Percentiles rank a stretch among this genome's conserved stretches.
These are phyloP conservation scores for Abrostola triplasia DNA, from an alignment of 2,888 invertebrate genomes.

Conservation along the genomic window DNA sequence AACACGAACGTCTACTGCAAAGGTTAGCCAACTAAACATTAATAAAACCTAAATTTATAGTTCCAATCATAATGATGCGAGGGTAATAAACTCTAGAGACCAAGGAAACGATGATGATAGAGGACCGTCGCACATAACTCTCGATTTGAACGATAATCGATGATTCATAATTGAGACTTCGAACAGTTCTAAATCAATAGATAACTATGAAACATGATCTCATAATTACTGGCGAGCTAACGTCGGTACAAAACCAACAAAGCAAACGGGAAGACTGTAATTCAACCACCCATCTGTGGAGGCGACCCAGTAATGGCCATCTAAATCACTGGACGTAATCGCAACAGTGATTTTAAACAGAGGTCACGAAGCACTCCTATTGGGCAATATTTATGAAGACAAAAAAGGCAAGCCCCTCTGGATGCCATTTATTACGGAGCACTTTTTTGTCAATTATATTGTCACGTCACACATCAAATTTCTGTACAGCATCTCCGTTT, in stretches of 20 bases:
- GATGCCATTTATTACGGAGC: constrained; percentile 70
- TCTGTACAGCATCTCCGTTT: constrained; percentile 62
- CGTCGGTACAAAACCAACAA: constrained; percentile 81
- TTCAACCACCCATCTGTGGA: constrained; percentile 82
- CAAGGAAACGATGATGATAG: constrained; percentile 73
- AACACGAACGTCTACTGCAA: constrained; percentile 53
- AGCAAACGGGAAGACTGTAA: constrained; percentile 81
- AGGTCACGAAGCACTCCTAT: constrained; percentile 83
- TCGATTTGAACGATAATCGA: constrained; percentile 76
- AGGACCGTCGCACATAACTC: constrained; percentile 77
- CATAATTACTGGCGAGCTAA: constrained; percentile 81
- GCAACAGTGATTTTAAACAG: constrained; percentile 81
- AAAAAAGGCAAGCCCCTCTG: constrained; percentile 71
- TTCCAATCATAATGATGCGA: constrained; percentile 58
- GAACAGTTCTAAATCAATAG: constrained; percentile 83
- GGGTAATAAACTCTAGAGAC: constrained; percentile 70
- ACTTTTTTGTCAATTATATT: constrained; percentile 74
- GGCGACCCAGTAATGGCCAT: constrained; percentile 80
- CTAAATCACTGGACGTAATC: constrained; percentile 85
- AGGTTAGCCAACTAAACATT: constrained; percentile 59
- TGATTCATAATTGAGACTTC: constrained; percentile 84
- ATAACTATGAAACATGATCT: constrained; percentile 85
- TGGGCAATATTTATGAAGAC: constrained; percentile 78
- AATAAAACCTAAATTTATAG: constrained; percentile 61
- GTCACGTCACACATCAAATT: constrained; percentile 69